These are phyloP conservation scores for Nematostella vectensis DNA, from an alignment of 92 coral and sea anemone species.

Conservation along the genomic window DNA sequence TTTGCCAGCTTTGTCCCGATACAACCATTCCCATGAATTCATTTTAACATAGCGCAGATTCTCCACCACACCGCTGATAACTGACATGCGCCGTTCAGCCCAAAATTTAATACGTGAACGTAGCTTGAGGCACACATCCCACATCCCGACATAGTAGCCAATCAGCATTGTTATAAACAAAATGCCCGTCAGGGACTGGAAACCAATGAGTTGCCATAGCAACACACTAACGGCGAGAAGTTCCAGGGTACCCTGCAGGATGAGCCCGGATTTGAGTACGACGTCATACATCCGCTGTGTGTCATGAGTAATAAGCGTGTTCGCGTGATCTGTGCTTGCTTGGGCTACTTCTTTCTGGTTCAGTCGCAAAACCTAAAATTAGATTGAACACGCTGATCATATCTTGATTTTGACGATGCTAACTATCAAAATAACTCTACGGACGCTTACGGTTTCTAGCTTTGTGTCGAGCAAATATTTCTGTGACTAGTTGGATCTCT, in stretches of 20 bases:
- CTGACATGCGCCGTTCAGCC: conserved; percentile 56
- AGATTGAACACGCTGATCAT: neutral
- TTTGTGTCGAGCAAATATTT: too few relatives aligned
- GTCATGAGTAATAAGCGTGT: conserved; percentile 47
- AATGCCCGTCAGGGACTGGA: conserved; percentile 73
- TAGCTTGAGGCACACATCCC: conserved; percentile 76
- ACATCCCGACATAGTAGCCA: conserved; percentile 73
- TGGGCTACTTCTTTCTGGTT: conserved; percentile 60
- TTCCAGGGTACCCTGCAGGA: conserved; percentile 54
- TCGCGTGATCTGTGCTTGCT: conserved; percentile 36
- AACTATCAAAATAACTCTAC: too few relatives aligned
- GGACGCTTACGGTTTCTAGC: too few relatives aligned
- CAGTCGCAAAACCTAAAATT: conserved; percentile 37
- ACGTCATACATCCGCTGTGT: conserved; percentile 58
- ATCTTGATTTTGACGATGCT: too few relatives aligned
- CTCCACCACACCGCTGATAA: conserved; percentile 40
- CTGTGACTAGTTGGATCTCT: too few relatives aligned
- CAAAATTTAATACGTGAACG: conserved; percentile 50
- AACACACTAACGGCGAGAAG: conserved; percentile 59
- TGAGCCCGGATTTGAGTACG: conserved; percentile 60
- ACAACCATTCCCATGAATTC: conserved; percentile 82
- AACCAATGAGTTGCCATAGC: conserved; percentile 73
- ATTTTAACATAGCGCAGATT: conserved; percentile 67
- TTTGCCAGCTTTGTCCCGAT: conserved; percentile 39
- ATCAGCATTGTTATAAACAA: conserved; percentile 51